phyloP scores from a whole-genome alignment of 2,113 vertebrate genomes.

The Mesitornis unicolor region DNA sequence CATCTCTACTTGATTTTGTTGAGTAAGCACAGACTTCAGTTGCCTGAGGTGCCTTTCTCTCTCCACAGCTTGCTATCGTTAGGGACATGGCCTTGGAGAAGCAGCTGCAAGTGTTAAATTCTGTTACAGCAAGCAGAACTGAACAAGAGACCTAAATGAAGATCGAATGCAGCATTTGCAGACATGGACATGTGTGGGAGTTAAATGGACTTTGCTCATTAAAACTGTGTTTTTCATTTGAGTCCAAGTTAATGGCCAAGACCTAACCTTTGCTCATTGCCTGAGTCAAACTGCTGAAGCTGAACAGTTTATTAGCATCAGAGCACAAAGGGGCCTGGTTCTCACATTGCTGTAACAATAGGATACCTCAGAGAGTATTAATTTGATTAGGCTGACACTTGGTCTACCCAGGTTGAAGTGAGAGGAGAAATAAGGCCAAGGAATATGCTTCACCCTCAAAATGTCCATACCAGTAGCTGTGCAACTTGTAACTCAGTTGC shows the following conservation, averaged over 20 bases:
- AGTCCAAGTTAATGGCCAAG: not conserved
- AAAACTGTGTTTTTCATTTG: not conserved
- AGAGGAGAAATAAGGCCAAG: not conserved
- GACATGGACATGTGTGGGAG: not conserved
- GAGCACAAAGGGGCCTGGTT: not conserved
- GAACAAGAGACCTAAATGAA: not conserved
- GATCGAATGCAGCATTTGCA: not conserved
- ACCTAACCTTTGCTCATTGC: not conserved
- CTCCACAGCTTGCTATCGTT: not conserved
- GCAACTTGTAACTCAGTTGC: not conserved
- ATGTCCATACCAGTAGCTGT: not conserved
- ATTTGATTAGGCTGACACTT: not conserved
- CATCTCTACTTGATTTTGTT: not conserved
- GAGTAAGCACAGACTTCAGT: not conserved
- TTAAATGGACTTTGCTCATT: not conserved
- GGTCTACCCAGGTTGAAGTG: not conserved
- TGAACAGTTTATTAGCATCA: not conserved
- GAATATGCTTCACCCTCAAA: not conserved
- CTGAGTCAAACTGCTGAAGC: not conserved
- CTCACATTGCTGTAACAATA: not conserved
- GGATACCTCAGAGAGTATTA: not conserved
- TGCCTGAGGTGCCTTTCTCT: not conserved
- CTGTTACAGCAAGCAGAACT: not conserved
- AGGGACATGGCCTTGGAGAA: accelerated
- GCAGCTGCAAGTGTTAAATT: not conserved